Base-by-base conservation (phyloP, 1,140 invertebrate species). In the Scaptomyza hsui region DNA sequence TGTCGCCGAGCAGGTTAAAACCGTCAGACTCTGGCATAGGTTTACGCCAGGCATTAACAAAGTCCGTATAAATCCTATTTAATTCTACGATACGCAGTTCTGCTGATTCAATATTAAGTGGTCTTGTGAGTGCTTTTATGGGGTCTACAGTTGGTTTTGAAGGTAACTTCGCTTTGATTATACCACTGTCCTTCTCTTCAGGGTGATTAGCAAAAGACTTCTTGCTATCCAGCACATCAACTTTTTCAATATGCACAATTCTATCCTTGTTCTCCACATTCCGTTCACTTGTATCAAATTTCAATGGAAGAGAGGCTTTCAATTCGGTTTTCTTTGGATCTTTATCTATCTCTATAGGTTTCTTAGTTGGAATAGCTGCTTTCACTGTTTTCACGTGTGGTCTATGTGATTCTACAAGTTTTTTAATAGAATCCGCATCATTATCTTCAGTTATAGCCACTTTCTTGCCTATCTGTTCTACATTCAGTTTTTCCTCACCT, bases 61-160 rank as follows among this genome's bases (percentile, higher is more conserved):
- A 63, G 0, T 74, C 57, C 0, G 67, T 62, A 29, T 80, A 86
- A 3, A 86, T 45, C 0, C 45, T 51, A 62, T 56, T 80, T 0
- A 86, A 18, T 4, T 86, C 49, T 0, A 10, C 6, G 26, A 80
- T 49, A 1, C 60, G 51, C 0, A 10, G 51, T 6, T 67, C 60
- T 1, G 26, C 42, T 0, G 45, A 2, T 1, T 80, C 57, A 32
- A 18, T 15, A 12, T 39, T 9, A 4, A 21, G 12, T 3, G 2
- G 4, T 10, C 24, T 45, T 5, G 15, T 9, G 0, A 2, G 2
- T 13, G 12, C 0, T 0, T 16, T 4, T 0, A 10, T 2, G 9
- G 16, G 1, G 5, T 26, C n/a, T 26, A 26, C 4, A 2, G 12
- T 37, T 47, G n/a, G 13, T 18, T 24, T 53, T 49, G 9, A 7